phyloP scores from a whole-genome alignment of 2,888 invertebrate species.

The Nematopogon swammerdamellus region DNA sequence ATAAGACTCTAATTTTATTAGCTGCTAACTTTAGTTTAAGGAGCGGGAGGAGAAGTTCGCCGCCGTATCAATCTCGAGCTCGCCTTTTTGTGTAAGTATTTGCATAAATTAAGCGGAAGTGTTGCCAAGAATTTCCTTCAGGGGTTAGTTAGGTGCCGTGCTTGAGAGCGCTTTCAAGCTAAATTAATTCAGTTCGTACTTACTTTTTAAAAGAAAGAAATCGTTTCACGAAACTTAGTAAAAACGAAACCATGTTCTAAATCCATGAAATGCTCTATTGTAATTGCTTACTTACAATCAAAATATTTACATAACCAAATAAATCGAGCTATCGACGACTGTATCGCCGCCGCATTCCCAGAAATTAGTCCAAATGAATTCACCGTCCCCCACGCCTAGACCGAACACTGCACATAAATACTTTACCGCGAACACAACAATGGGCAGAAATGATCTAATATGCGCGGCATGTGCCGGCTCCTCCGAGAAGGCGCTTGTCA shows the following conservation, averaged over 20 bases:
- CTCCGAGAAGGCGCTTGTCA: conserved; percentile 42
- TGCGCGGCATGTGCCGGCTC: conserved; percentile 32
- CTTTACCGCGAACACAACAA: not conserved
- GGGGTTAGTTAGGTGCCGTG: too few relatives aligned
- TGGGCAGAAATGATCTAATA: conserved; percentile 20
- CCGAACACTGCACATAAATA: not conserved
- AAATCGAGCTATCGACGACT: too few relatives aligned
- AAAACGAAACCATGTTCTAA: too few relatives aligned
- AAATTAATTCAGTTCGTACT: too few relatives aligned
- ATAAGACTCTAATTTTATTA: conserved; percentile 51
- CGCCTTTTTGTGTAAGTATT: conserved; percentile 15
- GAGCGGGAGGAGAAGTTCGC: conserved; percentile 26
- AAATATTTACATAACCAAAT: too few relatives aligned
- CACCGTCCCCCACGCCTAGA: not conserved
- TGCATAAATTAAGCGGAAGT: not conserved
- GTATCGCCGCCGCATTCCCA: not conserved
- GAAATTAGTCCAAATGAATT: not conserved
- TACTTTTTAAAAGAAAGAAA: too few relatives aligned
- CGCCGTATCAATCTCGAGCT: conserved; percentile 39
- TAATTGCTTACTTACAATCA: too few relatives aligned
- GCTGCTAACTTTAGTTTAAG: conserved; percentile 43
- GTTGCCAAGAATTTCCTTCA: not conserved
- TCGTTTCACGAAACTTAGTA: too few relatives aligned
- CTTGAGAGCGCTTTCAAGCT: too few relatives aligned
- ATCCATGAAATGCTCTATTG: too few relatives aligned